Percentiles rank a stretch among this genome's conserved stretches.
Conservation (phyloP, 1,140 invertebrate genomes). For the Mesaphorura yosii region DNA sequence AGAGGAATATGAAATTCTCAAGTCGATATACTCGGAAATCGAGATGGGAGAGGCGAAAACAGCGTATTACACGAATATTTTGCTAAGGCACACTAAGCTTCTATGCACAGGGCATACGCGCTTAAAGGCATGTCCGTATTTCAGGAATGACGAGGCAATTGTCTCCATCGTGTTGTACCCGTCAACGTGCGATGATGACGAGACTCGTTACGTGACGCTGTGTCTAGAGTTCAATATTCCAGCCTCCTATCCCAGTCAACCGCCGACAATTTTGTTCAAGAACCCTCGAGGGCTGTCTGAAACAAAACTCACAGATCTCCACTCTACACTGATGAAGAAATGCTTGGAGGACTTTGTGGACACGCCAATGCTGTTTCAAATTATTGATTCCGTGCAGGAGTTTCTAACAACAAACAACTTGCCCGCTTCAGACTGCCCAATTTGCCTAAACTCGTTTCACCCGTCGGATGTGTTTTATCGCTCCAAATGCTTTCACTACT, state of each 20-base stretch:
- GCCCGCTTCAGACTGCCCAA: conserved; percentile 41
- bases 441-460: conserved; percentile 40
- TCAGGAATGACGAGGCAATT: conserved; percentile 29
- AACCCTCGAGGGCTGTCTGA: conserved; percentile 28
- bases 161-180: conserved; percentile 38
- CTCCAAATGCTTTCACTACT: conserved; percentile 43
- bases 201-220: conserved; percentile 40
- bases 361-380: conserved; percentile 27
- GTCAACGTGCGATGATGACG: conserved; percentile 38
- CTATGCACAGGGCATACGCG: neutral
- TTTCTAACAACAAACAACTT: conserved; percentile 40
- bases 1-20: conserved; percentile 33
- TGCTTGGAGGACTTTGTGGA: conserved; percentile 20
- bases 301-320: conserved; percentile 8
- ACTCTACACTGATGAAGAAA: conserved; percentile 9
- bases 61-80: conserved; percentile 4
- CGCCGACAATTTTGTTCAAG: conserved; percentile 16
- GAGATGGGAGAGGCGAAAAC: conserved; percentile 4
- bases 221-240: conserved; percentile 36
- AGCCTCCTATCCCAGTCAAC: conserved; percentile 28
- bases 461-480: conserved; percentile 38
- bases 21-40: conserved; percentile 34
- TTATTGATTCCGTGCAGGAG: conserved; percentile 34
- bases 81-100: neutral
- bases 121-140: neutral